phyloP scores from a whole-genome alignment of 2,888 invertebrate species.

The Keiferia lycopersicella region DNA sequence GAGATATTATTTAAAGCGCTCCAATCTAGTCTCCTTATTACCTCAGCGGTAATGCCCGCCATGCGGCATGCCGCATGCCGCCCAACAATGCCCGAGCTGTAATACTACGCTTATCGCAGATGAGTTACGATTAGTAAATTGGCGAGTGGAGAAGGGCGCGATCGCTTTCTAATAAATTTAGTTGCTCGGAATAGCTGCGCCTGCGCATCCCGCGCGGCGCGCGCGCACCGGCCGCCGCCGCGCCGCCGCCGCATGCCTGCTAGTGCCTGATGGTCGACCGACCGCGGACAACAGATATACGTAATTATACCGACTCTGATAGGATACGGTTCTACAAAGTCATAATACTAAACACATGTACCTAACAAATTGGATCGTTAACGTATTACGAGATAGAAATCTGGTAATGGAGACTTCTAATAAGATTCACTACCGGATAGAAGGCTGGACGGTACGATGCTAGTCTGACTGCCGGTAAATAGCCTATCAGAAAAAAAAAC shows the following conservation, averaged over 20 bases:
- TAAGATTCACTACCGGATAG: not conserved
- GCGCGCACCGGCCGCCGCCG: too few species aligned
- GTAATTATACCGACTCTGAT: not conserved
- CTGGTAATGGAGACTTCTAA: conserved; percentile 3
- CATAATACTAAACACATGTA: conserved; percentile 5
- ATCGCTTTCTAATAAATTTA: conserved; percentile 69
- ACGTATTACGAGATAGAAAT: not conserved
- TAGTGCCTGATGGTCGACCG: not conserved
- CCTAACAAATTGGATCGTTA: conserved; percentile 3
- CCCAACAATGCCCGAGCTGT: conserved; percentile 26
- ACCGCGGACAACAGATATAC: not conserved
- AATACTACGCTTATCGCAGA: conserved; percentile 59
- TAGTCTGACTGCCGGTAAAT: not conserved
- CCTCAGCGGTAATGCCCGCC: conserved; percentile 47
- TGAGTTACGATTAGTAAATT: conserved; percentile 75
- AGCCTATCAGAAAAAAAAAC: too few species aligned
- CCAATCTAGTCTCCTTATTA: conserved; percentile 53
- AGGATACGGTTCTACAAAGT: not conserved
- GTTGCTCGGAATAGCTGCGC: conserved; percentile 45
- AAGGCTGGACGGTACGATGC: not conserved
- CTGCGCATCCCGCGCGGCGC: conserved; percentile 25
- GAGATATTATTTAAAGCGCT: conserved; percentile 52
- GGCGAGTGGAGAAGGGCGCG: conserved; percentile 65
- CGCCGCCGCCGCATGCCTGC: not conserved
- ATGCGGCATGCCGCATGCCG: conserved; percentile 31